Evolutionary conservation across 2,888 invertebrate species (phyloP), one percentile per base, ranked within the genome.

Genomic region (Ceriagrion tenellum): DNA sequence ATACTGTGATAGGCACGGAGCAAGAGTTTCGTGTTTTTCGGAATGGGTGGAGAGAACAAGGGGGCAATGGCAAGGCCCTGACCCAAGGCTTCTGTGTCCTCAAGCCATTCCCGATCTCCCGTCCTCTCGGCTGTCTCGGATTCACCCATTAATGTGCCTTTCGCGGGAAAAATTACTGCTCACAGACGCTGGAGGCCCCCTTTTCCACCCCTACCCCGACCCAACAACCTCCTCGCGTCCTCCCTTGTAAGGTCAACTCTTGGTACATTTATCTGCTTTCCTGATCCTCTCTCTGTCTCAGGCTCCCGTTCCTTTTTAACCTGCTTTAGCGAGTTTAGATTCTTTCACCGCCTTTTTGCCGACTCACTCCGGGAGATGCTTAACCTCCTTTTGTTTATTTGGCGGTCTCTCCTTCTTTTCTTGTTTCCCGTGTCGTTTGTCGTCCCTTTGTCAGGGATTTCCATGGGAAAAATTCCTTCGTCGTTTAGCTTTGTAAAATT

Each of bases 401-500:
- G 56, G 3, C 69, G n/a, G 81, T 81, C 35, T 35, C 47, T 74
- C n/a, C 47, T 89, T 26, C n/a, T 47, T 89, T 47, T 55, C 55
- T 55, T 47, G 26, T 55, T 89, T 89, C 35, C 55, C 47, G 4
- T 89, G 55, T 55, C 55, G 55, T 55, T 55, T 89, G 55, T 26
- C n/a, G 89, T 89, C 23, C 89, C 55, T 47, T 55, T 89, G 81
- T 89, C 89, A n/a, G 47, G 26, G 0, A 20, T 88, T 40, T 88
- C 88, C 47, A 69, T 35, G 81, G 30, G 35, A 81, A 35, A 81
- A 12, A 35, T 81, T 81, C 81, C 30, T 13, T 35, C 30, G 81
- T 81, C 81, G 81, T 81, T 81, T 81, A 81, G 81, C 81, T 81
- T 81, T 35, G 35, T 18, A 35, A 81, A 81, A 81, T 81, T 81